These are phyloP conservation scores for Litocranius walleri DNA, from an alignment of 2,113 vertebrate genomes.

Conservation along the genomic window DNA sequence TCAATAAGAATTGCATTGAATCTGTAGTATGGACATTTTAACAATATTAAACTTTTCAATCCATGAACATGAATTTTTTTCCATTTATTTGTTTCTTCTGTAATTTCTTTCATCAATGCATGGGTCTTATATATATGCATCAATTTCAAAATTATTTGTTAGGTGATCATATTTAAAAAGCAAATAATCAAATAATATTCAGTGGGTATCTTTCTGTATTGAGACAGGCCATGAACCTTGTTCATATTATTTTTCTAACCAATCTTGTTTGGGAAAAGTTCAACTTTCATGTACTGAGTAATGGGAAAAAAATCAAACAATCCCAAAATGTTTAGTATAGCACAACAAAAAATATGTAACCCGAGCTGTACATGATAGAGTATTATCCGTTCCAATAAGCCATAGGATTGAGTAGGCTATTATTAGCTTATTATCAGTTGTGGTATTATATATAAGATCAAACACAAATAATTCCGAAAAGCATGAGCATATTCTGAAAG, in stretches of 20 bases:
- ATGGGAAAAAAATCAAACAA: neutral
- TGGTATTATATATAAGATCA: neutral
- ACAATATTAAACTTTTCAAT: neutral
- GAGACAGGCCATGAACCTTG: neutral
- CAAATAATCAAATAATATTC: neutral
- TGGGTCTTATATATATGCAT: neutral
- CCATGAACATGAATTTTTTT: neutral
- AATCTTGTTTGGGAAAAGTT: neutral
- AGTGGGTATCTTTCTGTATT: neutral
- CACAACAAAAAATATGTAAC: neutral
- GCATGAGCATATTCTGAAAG: no score
- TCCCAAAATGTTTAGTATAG: neutral
- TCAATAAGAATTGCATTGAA: neutral
- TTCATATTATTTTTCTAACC: neutral
- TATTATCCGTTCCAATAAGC: neutral
- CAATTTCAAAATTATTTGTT: neutral
- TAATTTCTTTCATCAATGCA: neutral
- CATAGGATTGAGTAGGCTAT: neutral
- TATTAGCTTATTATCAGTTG: neutral
- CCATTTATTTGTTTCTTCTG: neutral
- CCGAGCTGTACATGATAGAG: fast-evolving
- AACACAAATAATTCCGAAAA: neutral
- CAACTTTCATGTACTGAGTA: neutral
- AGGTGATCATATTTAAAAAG: neutral
- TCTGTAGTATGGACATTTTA: neutral